Evolutionary conservation across 2,113 vertebrate genomes (phyloP).

Genomic region (Nerophis lumbriciformis): DNA sequence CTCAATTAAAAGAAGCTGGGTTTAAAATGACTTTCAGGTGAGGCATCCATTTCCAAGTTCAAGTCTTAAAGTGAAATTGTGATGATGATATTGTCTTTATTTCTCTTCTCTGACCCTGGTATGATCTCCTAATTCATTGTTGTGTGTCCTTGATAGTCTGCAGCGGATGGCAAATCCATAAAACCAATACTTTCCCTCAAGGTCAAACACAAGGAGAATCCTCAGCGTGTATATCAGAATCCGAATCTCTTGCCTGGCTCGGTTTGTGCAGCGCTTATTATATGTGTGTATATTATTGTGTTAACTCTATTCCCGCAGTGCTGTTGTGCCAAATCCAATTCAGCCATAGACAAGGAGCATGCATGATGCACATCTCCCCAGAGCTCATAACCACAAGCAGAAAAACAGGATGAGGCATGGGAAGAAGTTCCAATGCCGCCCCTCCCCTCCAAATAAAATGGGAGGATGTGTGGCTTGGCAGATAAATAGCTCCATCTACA

Average conservation of each 20-base stretch:
- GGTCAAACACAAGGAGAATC: conserved; percentile 27
- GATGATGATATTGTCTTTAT: not conserved
- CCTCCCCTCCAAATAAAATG: not conserved
- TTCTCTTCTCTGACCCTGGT: conserved; percentile 26
- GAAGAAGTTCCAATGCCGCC: conserved; percentile 4
- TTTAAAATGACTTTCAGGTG: not conserved
- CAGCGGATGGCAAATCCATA: conserved; percentile 52
- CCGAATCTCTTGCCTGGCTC: not conserved
- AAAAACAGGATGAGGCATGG: conserved; percentile 25
- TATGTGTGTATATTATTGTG: conserved; percentile 10
- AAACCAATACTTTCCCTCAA: conserved; percentile 27
- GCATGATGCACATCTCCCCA: conserved; percentile 20
- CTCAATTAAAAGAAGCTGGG: no score
- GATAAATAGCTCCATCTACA: conserved; percentile 65
- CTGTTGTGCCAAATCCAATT: conserved; percentile 35
- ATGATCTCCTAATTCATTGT: conserved; percentile 30
- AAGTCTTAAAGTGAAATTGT: no score
- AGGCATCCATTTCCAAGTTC: not conserved
- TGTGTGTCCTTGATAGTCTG: conserved; percentile 42
- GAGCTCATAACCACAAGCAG: conserved; percentile 26
- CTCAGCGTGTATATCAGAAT: conserved; percentile 2
- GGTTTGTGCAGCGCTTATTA: conserved; percentile 4
- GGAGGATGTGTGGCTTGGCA: not conserved
- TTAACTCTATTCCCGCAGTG: conserved; percentile 12
- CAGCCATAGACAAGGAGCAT: conserved; percentile 25